A percentile compares a stretch with the other conserved stretches of the same genome.
Evolutionary conservation across 2,113 vertebrate species (phyloP).

Genomic region (Corydoras maculifer): DNA sequence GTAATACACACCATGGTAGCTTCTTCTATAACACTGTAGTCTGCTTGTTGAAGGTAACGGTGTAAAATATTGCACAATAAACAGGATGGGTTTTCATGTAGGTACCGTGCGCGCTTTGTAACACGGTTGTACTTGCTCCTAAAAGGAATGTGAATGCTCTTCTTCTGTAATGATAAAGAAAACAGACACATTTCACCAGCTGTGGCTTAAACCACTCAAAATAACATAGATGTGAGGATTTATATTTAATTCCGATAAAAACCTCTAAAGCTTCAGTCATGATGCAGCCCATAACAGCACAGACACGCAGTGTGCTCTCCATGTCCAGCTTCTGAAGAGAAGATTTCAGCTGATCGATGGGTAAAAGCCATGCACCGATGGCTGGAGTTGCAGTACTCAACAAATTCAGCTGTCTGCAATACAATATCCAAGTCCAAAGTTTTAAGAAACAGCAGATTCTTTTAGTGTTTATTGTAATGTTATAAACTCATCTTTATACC

Average conservation of each 20-base stretch:
- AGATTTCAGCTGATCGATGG: slow-evolving; percentile 95
- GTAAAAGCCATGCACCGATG: slow-evolving; percentile 92
- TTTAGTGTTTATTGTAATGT: no score
- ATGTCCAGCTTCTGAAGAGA: slow-evolving; percentile 89
- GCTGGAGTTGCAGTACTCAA: slow-evolving; percentile 94
- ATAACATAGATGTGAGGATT: no score
- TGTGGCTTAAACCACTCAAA: no score
- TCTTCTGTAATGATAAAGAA: slow-evolving; percentile 72
- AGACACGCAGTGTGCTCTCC: slow-evolving; percentile 83
- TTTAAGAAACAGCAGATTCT: background rate
- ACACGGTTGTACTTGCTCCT: slow-evolving; percentile 95
- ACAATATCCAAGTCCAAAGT: slow-evolving; percentile 3
- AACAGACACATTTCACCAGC: background rate
- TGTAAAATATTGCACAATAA: slow-evolving; percentile 93
- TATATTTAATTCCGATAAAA: background rate
- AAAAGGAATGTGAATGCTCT: slow-evolving; percentile 91
- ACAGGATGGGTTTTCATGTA: slow-evolving; percentile 96
- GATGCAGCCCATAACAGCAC: slow-evolving; percentile 97
- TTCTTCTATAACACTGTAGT: slow-evolving; percentile 90
- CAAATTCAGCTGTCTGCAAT: slow-evolving; percentile 85
- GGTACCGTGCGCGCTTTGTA: slow-evolving; percentile 86
- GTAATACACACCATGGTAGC: slow-evolving; percentile 79
- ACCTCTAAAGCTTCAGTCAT: slow-evolving; percentile 98
- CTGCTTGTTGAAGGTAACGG: slow-evolving; percentile 92
- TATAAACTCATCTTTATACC: slow-evolving; percentile 58